Conservation (phyloP, 2,888 invertebrate species). For the Lottia gigantea region DNA sequence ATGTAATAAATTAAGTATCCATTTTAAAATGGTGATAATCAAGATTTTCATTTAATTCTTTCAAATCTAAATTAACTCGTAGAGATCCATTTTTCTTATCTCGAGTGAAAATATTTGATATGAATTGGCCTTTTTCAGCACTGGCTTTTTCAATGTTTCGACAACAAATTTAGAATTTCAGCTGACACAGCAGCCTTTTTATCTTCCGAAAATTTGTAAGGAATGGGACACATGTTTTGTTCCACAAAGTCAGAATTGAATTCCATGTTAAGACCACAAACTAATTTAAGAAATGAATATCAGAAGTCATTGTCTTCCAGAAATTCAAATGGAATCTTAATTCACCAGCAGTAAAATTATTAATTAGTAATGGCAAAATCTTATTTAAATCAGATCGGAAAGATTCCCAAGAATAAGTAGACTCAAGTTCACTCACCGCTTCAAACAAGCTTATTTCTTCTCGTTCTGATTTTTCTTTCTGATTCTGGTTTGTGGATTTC, state of each 20-base stretch:
- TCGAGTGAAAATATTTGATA: constrained; percentile 25
- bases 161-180: neutral
- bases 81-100: constrained; percentile 20
- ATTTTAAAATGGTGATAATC: constrained; percentile 26
- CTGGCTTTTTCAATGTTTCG: neutral
- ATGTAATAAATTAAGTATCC: constrained; percentile 21
- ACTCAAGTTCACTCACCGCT: neutral
- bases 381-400: neutral
- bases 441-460: neutral
- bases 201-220: neutral
- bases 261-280: constrained; percentile 1
- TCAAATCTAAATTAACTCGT: constrained; percentile 25
- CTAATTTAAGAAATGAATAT: neutral
- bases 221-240: neutral
- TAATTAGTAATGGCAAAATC: neutral
- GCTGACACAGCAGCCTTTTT: too few relatives aligned
- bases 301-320: constrained; percentile 17
- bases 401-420: neutral
- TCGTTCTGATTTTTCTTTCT: too few relatives aligned
- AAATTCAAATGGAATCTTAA: neutral
- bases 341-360: neutral
- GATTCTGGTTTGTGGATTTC: too few relatives aligned
- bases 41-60: constrained; percentile 17
- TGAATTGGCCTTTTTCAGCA: constrained; percentile 16
- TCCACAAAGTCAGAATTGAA: neutral